phyloP scores from a whole-genome alignment of 2,113 vertebrate genomes.

The Pao palembangensis region DNA sequence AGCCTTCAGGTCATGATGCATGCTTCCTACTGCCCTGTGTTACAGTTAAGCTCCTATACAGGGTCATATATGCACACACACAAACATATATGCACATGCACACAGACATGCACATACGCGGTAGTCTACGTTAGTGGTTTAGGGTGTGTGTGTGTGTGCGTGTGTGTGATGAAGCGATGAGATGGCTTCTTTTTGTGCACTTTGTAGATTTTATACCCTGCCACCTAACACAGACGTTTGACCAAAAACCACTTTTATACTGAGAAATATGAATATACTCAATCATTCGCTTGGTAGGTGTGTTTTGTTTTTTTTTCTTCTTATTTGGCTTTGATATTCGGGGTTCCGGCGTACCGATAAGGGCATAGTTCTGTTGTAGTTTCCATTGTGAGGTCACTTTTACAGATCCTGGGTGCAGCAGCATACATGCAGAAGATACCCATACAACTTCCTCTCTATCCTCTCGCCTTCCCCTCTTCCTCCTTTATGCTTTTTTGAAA shows the following conservation, averaged over 20 bases:
- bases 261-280: constrained; percentile 58
- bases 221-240: constrained; percentile 68
- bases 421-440: constrained; percentile 42
- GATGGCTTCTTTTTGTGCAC: constrained; percentile 68
- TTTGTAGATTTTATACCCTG: constrained; percentile 76
- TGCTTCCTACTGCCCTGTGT: constrained; percentile 74
- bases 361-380: constrained; percentile 24
- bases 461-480: constrained; percentile 9
- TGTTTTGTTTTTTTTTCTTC: constrained; percentile 39
- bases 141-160: constrained; percentile 61
- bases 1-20: constrained; percentile 74
- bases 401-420: constrained; percentile 39
- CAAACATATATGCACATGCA: constrained; percentile 8
- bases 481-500: constrained; percentile 23
- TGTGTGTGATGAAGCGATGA: constrained; percentile 49
- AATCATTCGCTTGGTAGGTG: constrained; percentile 58
- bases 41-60: constrained; percentile 62
- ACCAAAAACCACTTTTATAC: constrained; percentile 73
- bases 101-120: constrained; percentile 44
- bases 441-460: constrained; percentile 22
- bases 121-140: constrained; percentile 59
- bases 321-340: constrained; percentile 48
- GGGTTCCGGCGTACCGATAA: constrained; percentile 35
- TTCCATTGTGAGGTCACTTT: constrained; percentile 49
- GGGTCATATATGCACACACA: constrained; percentile 66